phyloP scores from a whole-genome alignment of 2,113 vertebrate genomes.

The Hippopotamus amphibius region DNA sequence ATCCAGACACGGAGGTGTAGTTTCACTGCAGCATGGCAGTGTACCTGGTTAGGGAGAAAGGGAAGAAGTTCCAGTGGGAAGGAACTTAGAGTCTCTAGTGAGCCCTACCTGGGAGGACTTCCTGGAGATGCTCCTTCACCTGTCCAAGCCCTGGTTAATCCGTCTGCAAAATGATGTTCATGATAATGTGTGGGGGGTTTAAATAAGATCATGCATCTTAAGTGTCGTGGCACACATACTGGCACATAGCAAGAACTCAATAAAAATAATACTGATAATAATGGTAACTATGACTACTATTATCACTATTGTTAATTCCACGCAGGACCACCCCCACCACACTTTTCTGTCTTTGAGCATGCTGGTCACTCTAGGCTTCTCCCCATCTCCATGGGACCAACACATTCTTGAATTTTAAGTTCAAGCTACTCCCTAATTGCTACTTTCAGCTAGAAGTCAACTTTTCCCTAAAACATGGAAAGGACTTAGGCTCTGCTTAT shows the following conservation, averaged over 20 bases:
- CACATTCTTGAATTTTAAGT: neutral
- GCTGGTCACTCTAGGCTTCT: neutral
- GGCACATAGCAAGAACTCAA: neutral
- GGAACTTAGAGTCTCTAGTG: accelerated
- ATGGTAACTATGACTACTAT: neutral
- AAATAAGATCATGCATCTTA: neutral
- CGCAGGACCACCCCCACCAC: too few relatives aligned
- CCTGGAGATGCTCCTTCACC: neutral
- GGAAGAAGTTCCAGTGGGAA: neutral
- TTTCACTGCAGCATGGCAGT: neutral
- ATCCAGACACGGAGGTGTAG: neutral
- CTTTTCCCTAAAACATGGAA: neutral
- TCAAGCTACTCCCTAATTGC: neutral
- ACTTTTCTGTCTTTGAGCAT: neutral
- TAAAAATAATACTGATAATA: neutral
- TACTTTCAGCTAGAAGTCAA: neutral
- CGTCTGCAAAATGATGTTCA: neutral
- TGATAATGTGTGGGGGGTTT: neutral
- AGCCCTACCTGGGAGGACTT: neutral
- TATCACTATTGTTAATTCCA: neutral
- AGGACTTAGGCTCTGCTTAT: neutral
- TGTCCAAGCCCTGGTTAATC: neutral
- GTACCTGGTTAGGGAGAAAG: neutral
- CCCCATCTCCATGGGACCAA: too few relatives aligned
- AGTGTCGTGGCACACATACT: neutral